These are phyloP conservation scores for Philaenus spumarius DNA, from an alignment of 1,140 invertebrate species.

Conservation along the genomic window DNA sequence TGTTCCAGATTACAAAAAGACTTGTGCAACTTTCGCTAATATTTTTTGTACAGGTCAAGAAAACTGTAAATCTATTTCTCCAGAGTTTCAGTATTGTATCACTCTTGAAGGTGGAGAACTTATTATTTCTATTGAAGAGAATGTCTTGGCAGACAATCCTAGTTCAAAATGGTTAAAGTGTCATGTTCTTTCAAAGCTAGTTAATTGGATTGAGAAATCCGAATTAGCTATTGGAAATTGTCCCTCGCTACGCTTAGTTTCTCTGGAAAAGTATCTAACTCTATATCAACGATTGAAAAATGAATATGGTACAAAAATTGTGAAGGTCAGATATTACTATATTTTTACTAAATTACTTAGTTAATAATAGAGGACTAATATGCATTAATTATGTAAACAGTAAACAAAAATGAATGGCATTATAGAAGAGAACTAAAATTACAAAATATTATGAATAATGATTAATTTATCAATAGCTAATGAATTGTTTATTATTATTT, in stretches of 20 bases:
- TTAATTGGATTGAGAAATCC: constrained; percentile 53
- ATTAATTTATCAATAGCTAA: no score
- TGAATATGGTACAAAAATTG: constrained; percentile 68
- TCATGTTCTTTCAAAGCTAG: constrained; percentile 50
- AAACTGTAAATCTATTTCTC: no score
- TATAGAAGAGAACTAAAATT: no score
- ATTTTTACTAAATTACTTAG: not conserved
- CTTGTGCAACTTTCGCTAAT: not conserved
- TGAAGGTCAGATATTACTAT: constrained; percentile 46
- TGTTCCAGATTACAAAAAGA: not conserved
- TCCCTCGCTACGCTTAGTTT: constrained; percentile 60
- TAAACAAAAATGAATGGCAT: no score
- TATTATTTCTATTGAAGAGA: not conserved
- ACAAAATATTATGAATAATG: no score
- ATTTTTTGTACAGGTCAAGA: not conserved
- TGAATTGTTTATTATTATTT: no score
- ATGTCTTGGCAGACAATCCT: not conserved
- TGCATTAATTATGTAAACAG: not conserved
- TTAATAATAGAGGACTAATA: not conserved
- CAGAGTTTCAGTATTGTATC: no score
- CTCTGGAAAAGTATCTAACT: constrained; percentile 58
- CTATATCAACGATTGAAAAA: constrained; percentile 70
- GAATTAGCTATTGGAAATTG: constrained; percentile 33
- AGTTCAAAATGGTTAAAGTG: not conserved
- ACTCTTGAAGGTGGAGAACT: no score